Base-by-base conservation (phyloP, 2,888 invertebrate genomes). In the Hoplodrina ambigua region DNA sequence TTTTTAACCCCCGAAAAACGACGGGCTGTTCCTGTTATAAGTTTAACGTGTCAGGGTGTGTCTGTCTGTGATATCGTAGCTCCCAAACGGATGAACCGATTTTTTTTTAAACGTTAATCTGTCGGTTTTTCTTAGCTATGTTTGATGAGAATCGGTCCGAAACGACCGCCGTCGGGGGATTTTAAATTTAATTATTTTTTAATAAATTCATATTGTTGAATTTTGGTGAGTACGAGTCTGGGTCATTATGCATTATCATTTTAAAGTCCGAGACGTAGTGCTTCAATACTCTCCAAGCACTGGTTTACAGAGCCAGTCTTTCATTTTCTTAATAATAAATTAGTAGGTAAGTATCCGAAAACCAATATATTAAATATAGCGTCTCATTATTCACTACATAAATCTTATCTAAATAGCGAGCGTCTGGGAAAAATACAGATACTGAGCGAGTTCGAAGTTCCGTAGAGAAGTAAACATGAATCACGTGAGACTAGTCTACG, bases 361-460 rank as follows among this genome's bases (percentile, higher is more conserved):
- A 41, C 37, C 46, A n/a, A 62, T 79, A 55, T 25, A 53, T 54
- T 33, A 19, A 57, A 57, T 49, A 19, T 46, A 10, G 25, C 63
- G 49, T 44, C 41, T 52, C 64, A 79, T 79, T 46, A 46, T 55
- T 71, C 64, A 69, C 60, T 49, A 69, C 54, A 71, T 75, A 82
- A 62, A 72, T 67, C 52, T 78, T 65, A 80, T 82, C 80, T 65
- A 60, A 78, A 82, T 33, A 69, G 60, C 69, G n/a, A 66, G 55
- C 68, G 73, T 83, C 73, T 81, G 77, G 67, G 49, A 61, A 83
- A 81, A 81, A 77, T 80, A 77, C 71, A 73, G 72, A 71, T 73
- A 78, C 25, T 30, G 25, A 33, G 53, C 19, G 30, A 67, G 69
- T 69, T 56, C 59, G 60, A 72, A 69, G 56, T 69, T 25, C 19